phyloP scores from a whole-genome alignment of 2,797 vertebrate genomes.

The Cossypha caffra region DNA sequence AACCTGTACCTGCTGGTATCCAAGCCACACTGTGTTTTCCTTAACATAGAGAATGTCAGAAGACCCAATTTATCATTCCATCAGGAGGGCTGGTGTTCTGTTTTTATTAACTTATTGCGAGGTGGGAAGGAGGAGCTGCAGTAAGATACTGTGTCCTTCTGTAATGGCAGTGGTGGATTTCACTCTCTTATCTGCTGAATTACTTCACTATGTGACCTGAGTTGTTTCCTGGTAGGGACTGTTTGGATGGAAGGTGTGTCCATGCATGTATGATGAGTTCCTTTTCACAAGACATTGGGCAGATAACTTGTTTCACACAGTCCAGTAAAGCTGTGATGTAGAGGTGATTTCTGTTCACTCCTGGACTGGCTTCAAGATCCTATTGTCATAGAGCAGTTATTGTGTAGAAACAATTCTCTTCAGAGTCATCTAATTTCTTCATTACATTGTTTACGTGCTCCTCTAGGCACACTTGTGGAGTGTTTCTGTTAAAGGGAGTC shows the following conservation, averaged over 20 bases:
- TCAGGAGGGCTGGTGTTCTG: neutral
- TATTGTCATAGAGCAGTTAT: neutral
- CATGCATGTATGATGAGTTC: accelerated
- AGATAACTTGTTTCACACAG: neutral
- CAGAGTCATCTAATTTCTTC: neutral
- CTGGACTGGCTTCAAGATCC: neutral
- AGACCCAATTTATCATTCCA: neutral
- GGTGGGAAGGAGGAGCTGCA: neutral
- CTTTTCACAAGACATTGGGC: neutral
- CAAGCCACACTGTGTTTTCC: neutral
- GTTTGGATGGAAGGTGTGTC: neutral
- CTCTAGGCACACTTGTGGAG: neutral
- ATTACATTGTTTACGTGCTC: accelerated
- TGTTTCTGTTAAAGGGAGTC: neutral
- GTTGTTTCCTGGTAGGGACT: neutral
- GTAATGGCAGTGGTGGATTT: neutral
- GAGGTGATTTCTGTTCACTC: neutral
- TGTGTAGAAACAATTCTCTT: neutral
- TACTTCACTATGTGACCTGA: neutral
- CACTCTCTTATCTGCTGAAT: neutral
- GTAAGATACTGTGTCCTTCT: neutral
- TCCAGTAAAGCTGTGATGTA: neutral
- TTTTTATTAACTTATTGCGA: neutral
- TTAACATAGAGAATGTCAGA: neutral
- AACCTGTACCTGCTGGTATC: neutral